These are phyloP conservation scores for Halcyon badia DNA, from an alignment of 2,797 vertebrate genomes.

Conservation along the genomic window DNA sequence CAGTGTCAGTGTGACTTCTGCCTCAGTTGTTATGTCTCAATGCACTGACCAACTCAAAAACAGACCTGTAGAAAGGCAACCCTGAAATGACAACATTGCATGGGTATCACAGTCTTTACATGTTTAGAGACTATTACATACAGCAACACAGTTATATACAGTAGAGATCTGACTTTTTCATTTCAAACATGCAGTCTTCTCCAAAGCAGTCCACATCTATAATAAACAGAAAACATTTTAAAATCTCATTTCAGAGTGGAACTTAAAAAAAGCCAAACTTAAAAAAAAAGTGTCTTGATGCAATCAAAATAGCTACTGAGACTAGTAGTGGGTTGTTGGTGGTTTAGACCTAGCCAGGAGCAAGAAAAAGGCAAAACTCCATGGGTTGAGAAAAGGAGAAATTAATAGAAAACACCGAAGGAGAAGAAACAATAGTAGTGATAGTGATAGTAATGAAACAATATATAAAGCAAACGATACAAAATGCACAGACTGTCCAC, in stretches of 20 bases:
- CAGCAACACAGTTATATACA: background rate
- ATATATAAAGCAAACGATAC: background rate
- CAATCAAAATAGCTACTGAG: background rate
- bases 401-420: background rate
- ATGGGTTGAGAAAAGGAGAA: background rate
- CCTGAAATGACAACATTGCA: background rate
- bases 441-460: background rate
- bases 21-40: background rate
- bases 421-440: too few relatives aligned
- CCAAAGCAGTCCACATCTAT: background rate
- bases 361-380: background rate
- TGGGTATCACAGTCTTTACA: background rate
- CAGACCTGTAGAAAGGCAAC: background rate
- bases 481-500: background rate
- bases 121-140: background rate
- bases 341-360: background rate
- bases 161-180: background rate
- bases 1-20: background rate
- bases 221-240: background rate
- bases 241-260: background rate
- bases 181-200: background rate
- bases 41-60: background rate
- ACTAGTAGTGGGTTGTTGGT: background rate
- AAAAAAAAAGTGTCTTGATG: background rate
- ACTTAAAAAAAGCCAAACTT: background rate